Conservation (phyloP, 2,113 vertebrate species). For the Cyanoramphus novaezelandiae region DNA sequence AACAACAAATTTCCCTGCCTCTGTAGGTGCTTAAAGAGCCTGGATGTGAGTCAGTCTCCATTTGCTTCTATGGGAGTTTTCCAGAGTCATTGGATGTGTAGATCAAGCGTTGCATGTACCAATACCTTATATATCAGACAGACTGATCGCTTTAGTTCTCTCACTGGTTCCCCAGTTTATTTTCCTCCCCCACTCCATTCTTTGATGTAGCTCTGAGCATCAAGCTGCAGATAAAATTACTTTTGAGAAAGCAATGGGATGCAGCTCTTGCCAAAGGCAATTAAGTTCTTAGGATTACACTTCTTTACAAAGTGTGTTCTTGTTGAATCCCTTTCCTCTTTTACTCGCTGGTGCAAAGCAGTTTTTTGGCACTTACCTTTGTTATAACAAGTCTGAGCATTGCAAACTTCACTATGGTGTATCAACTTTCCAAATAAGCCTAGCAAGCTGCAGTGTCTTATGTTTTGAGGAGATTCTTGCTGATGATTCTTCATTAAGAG, state of each 20-base stretch:
- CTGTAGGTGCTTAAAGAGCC: background rate
- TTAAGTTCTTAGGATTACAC: slow-evolving; percentile 64
- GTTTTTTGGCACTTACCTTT: slow-evolving; percentile 21
- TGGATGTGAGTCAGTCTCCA: background rate
- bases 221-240: slow-evolving; percentile 44
- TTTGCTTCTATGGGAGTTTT: background rate
- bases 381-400: slow-evolving; percentile 20
- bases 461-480: background rate
- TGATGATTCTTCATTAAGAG: background rate
- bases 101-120: background rate
- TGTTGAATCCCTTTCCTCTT: slow-evolving; percentile 41
- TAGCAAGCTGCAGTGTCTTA: background rate
- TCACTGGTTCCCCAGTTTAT: background rate
- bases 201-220: slow-evolving; percentile 35
- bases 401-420: background rate
- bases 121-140: background rate
- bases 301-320: slow-evolving; percentile 42
- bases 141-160: background rate
- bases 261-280: slow-evolving; percentile 54
- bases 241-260: slow-evolving; percentile 48
- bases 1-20: background rate
- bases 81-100: background rate
- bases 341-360: slow-evolving; percentile 30
- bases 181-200: slow-evolving; percentile 51
- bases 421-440: background rate